These are phyloP conservation scores for Pavo muticus DNA, from an alignment of 2,113 vertebrate genomes.

Conservation along the genomic window DNA sequence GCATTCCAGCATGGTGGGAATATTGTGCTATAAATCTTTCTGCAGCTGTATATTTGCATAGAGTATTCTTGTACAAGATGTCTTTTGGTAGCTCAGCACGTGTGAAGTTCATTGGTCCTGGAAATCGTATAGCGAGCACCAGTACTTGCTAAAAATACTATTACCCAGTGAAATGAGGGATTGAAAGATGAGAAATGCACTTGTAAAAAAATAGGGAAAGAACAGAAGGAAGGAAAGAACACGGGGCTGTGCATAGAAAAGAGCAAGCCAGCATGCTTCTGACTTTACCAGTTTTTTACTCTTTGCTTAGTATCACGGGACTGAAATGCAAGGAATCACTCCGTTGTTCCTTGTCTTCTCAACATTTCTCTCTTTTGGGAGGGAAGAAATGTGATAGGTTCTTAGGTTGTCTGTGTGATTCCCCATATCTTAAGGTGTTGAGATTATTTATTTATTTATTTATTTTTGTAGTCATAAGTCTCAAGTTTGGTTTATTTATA, in stretches of 20 bases:
- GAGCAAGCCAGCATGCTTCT: background rate
- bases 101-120: background rate
- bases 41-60: background rate
- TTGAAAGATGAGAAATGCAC: background rate
- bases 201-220: background rate
- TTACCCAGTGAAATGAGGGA: background rate
- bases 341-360: background rate
- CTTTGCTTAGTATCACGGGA: background rate
- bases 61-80: background rate
- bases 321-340: background rate
- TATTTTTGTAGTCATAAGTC: background rate
- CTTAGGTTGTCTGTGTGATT: background rate
- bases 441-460: background rate
- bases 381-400: background rate
- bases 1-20: background rate
- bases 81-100: background rate
- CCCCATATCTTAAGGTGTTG: background rate
- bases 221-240: background rate
- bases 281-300: background rate
- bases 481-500: background rate
- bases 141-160: background rate
- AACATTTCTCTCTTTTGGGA: background rate
- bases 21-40: background rate
- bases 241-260: rapidly evolving
- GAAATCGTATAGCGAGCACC: background rate